Conservation (phyloP, 2,113 vertebrate species). For the Danio rerio region DNA sequence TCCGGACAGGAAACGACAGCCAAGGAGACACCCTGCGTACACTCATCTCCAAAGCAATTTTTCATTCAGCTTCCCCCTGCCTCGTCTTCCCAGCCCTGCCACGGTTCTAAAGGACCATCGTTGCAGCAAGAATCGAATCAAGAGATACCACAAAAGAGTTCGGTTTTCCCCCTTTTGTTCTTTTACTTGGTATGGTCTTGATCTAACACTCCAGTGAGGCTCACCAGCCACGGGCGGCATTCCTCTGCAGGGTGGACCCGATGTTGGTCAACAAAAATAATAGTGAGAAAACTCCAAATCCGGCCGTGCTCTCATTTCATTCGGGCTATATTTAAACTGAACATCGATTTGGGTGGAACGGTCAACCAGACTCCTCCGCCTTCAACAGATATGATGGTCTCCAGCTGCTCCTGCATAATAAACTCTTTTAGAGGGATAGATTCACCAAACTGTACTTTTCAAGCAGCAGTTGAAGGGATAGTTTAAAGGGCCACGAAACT, state of each 20-base stretch:
- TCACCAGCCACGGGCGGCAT: slow-evolving; percentile 20
- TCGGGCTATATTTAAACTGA: slow-evolving; percentile 46
- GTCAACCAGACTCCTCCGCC: not conserved
- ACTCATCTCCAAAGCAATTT: slow-evolving; percentile 70
- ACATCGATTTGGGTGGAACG: slow-evolving; percentile 5
- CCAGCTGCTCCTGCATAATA: not conserved
- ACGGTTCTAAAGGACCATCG: slow-evolving; percentile 49
- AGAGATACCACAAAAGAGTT: slow-evolving; percentile 43
- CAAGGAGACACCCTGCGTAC: slow-evolving; percentile 71
- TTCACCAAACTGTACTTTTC: too few relatives aligned
- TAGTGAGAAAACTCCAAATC: slow-evolving; percentile 37
- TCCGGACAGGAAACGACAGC: slow-evolving; percentile 73
- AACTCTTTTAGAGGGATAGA: not conserved
- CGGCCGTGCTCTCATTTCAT: slow-evolving; percentile 37
- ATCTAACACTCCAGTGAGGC: slow-evolving; percentile 9
- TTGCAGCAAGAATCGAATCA: slow-evolving; percentile 44
- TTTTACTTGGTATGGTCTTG: not conserved
- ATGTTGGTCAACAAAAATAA: slow-evolving; percentile 50
- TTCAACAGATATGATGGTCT: not conserved
- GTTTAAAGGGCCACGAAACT: too few relatives aligned
- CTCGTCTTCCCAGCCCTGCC: slow-evolving; percentile 60
- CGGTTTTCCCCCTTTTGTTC: slow-evolving; percentile 37
- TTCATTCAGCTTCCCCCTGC: slow-evolving; percentile 66
- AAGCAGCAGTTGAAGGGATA: too few relatives aligned
- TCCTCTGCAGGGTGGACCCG: slow-evolving; percentile 40